phyloP scores from a whole-genome alignment of 2,113 vertebrate species.

The Myotis davidii region DNA sequence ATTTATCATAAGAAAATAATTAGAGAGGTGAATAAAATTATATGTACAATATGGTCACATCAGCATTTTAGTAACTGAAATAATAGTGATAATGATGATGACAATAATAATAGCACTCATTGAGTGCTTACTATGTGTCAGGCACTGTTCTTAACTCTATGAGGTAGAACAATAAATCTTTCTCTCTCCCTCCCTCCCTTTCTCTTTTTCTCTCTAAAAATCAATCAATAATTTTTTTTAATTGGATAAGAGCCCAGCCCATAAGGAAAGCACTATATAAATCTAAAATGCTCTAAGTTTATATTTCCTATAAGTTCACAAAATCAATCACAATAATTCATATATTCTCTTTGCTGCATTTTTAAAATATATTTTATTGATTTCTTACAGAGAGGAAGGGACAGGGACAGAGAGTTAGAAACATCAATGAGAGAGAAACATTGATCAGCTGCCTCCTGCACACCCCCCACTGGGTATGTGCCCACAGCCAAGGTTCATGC shows the following conservation, averaged over 20 bases:
- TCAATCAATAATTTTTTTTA: background rate
- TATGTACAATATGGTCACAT: background rate
- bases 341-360: background rate
- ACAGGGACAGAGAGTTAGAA: no score
- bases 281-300: background rate
- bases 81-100: background rate
- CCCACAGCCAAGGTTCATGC: no score
- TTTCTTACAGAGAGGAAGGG: no score
- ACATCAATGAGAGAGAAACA: no score
- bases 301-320: background rate
- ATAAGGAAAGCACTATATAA: background rate
- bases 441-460: no score
- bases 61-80: background rate
- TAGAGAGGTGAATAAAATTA: background rate
- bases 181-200: background rate
- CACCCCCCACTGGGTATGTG: no score
- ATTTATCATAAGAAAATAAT: background rate
- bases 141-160: background rate
- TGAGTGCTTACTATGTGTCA: background rate
- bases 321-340: background rate
- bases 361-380: no score
- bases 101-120: background rate
- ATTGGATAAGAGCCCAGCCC: background rate
- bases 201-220: background rate
- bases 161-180: background rate